These are phyloP conservation scores for Campoplex nolae DNA, from an alignment of 2,888 invertebrate genomes.

Conservation along the genomic window DNA sequence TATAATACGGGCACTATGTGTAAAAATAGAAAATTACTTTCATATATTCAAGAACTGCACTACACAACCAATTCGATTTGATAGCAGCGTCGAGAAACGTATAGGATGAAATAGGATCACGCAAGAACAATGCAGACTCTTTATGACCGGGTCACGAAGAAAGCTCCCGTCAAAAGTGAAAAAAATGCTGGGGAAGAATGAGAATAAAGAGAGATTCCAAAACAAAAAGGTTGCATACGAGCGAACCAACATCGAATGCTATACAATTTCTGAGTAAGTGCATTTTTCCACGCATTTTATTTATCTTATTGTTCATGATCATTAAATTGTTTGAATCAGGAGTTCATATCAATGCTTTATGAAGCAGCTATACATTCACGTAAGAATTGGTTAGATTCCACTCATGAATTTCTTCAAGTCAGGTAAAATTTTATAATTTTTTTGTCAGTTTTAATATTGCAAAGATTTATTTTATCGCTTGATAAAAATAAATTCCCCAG, in stretches of 20 bases:
- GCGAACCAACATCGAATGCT: background rate
- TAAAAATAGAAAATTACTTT: constrained; percentile 16
- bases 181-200: background rate
- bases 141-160: constrained; percentile 48
- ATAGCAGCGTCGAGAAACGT: background rate
- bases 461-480: constrained; percentile 37
- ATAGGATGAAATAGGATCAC: background rate
- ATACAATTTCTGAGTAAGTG: background rate
- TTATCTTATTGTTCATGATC: background rate
- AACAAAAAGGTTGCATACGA: background rate
- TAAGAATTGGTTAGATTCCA: too few relatives aligned
- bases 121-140: constrained; percentile 29
- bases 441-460: constrained; percentile 40
- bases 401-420: background rate
- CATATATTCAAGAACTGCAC: background rate
- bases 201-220: constrained; percentile 10
- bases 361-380: background rate
- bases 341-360: background rate
- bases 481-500: constrained; percentile 42
- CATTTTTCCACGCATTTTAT: background rate
- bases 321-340: background rate
- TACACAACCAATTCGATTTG: constrained; percentile 10
- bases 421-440: constrained; percentile 40
- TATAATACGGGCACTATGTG: background rate
- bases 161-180: constrained; percentile 43